Conservation (phyloP, 1,140 invertebrate species). For the Hycleus phaleratus region DNA sequence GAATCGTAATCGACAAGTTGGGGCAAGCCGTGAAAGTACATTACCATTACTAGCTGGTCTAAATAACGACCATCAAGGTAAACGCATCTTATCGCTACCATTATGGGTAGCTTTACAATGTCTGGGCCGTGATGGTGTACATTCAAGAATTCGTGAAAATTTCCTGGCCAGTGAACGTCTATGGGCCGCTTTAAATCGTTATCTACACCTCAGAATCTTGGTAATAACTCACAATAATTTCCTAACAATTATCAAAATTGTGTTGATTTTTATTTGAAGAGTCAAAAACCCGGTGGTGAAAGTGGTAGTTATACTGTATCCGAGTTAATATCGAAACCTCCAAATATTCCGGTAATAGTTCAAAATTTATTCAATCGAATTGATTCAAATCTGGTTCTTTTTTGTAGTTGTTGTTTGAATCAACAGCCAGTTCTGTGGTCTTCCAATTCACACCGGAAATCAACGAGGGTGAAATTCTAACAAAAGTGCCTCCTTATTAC, state of each 20-base stretch:
- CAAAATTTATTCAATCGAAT: conserved; percentile 23
- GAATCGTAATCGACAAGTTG: conserved; percentile 42
- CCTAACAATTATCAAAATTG: neutral
- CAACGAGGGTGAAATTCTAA: conserved; percentile 42
- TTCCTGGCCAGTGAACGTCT: conserved; percentile 69
- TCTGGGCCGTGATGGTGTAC: conserved; percentile 68
- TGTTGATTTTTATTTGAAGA: conserved; percentile 44
- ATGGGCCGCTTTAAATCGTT: conserved; percentile 62
- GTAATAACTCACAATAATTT: conserved; percentile 46
- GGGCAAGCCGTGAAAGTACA: conserved; percentile 53
- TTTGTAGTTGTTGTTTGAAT: conserved; percentile 66
- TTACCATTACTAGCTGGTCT: conserved; percentile 66
- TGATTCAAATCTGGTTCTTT: conserved; percentile 17
- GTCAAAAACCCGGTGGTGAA: conserved; percentile 62
- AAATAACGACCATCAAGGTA: conserved; percentile 42
- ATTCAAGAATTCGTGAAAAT: conserved; percentile 61
- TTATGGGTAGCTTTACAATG: conserved; percentile 75
- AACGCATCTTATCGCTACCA: conserved; percentile 67
- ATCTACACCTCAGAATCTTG: conserved; percentile 62
- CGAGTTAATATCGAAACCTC: conserved; percentile 56
- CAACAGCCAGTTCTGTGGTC: conserved; percentile 73
- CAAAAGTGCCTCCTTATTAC: conserved; percentile 67
- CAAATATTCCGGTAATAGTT: conserved; percentile 51
- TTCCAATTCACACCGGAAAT: conserved; percentile 77
- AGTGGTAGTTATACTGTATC: conserved; percentile 53